Evolutionary conservation across 2,888 invertebrate genomes (phyloP).

Genomic region (Heteromyza rotundicornis): DNA sequence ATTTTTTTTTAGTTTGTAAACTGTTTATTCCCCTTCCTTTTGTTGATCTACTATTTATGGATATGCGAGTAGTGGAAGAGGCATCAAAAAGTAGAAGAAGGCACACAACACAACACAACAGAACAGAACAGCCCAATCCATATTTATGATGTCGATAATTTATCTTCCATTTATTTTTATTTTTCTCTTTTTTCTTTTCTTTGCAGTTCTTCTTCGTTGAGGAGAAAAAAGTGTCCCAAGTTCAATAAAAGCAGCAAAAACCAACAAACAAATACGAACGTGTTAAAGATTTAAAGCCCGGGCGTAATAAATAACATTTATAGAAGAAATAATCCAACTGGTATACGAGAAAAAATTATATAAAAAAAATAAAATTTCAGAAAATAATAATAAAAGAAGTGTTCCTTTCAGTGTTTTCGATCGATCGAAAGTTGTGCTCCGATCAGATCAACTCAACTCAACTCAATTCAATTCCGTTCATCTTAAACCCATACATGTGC

Average conservation of each 20-base stretch:
- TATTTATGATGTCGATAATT: background rate
- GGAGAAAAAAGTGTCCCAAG: background rate
- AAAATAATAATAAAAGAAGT: background rate
- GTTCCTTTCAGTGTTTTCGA: too few relatives aligned
- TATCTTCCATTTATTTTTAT: background rate
- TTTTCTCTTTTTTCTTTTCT: background rate
- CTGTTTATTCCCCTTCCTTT: background rate
- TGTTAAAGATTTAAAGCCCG: background rate
- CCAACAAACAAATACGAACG: background rate
- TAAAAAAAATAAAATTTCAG: background rate
- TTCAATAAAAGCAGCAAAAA: background rate
- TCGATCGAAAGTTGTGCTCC: background rate
- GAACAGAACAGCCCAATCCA: background rate
- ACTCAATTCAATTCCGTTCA: background rate
- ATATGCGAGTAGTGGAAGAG: too few relatives aligned
- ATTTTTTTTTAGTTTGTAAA: background rate
- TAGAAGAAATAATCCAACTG: background rate
- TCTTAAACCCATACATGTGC: background rate
- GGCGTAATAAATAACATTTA: background rate
- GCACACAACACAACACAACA: background rate
- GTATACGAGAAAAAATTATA: background rate
- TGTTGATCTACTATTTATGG: background rate
- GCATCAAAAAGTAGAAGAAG: too few relatives aligned
- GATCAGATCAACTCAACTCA: too few relatives aligned
- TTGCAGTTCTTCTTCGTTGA: background rate